Evolutionary conservation across 2,797 vertebrate genomes (phyloP).

Genomic region (Spondyliosoma cantharus): DNA sequence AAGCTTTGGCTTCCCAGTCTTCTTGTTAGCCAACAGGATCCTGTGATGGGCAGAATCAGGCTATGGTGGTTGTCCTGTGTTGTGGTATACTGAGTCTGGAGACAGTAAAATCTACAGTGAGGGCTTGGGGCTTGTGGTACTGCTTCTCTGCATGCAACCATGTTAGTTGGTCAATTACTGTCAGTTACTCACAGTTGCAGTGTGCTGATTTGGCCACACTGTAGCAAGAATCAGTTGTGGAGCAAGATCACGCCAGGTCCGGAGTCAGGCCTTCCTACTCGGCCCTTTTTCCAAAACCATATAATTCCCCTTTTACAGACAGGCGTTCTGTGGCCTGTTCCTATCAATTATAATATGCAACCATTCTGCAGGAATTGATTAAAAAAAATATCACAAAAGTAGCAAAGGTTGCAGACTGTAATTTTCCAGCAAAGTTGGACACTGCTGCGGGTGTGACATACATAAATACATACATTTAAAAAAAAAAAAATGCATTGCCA

Average conservation of each 20-base stretch:
- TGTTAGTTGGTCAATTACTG: slow-evolving; percentile 15
- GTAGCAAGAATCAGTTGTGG: not conserved
- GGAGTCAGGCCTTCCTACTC: not conserved
- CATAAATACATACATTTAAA: not conserved
- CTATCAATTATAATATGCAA: not conserved
- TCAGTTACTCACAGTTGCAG: slow-evolving; percentile 8
- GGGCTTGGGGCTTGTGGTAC: slow-evolving; percentile 7
- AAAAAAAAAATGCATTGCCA: not conserved
- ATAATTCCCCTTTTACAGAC: not conserved
- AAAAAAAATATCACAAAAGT: not conserved
- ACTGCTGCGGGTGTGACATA: not conserved
- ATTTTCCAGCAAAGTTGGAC: not conserved
- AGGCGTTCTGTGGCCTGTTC: not conserved
- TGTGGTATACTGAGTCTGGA: slow-evolving; percentile 36
- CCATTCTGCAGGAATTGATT: not conserved
- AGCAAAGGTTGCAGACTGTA: not conserved
- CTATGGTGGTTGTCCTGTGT: slow-evolving; percentile 11
- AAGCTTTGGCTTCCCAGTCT: slow-evolving; percentile 17
- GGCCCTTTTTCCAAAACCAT: not conserved
- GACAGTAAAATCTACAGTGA: slow-evolving; percentile 25
- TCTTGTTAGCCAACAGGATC: slow-evolving; percentile 53
- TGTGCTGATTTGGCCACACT: slow-evolving; percentile 11
- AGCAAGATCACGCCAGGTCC: not conserved
- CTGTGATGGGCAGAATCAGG: slow-evolving; percentile 56
- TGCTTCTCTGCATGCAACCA: slow-evolving; percentile 23